Base-by-base conservation (phyloP, 2,888 invertebrate genomes). In the Quadroppia sp. region DNA sequence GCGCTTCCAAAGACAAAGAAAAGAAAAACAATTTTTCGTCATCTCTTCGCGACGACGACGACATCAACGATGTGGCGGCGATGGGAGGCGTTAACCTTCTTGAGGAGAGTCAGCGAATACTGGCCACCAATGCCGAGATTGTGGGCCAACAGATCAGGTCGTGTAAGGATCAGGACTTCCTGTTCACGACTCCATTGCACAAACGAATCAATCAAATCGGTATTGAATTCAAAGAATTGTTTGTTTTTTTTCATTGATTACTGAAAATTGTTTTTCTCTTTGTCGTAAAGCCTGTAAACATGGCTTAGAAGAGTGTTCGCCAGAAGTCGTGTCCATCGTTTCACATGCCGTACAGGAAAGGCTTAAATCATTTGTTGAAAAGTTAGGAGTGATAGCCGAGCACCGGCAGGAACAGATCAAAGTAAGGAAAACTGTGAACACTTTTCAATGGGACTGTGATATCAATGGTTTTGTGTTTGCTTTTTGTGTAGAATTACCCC, bases 21-120 rank as follows among this genome's bases (percentile, higher is more conserved):
- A 72, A 76, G 56, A 67, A 71, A 36, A 61, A 61, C 25, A 30
- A 20, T 32, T 61, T 61, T 30, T 61, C 61, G 17, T 61, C 53
- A 45, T 75, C 76, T 86, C 86, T 81, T 86, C 88, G 88, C 76
- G 93, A 92, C 59, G 94, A 95, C 81, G 96, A 96, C 82, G 96
- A 98, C 82, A 95, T 97, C 80, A 98, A 97, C 81, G 97, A 98
- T 85, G 97, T 98, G 17, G 96, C 97, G 40, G 95, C 97, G 13
- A 97, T 98, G 97, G 97, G 97, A 77, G 97, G 97, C 71, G 97
- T 98, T 73, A 98, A 98, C 85, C 86, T 98, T 80, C 91, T 92
- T 0, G 97, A 98, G 84, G 97, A 98, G 84, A 90, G 92, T 48
- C 94, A 94, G 82, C 89, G 93, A 82, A 97, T 97, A 80, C 86